Evolutionary conservation across 2,113 vertebrate species (phyloP).

Genomic region (Percopsis transmontana): DNA sequence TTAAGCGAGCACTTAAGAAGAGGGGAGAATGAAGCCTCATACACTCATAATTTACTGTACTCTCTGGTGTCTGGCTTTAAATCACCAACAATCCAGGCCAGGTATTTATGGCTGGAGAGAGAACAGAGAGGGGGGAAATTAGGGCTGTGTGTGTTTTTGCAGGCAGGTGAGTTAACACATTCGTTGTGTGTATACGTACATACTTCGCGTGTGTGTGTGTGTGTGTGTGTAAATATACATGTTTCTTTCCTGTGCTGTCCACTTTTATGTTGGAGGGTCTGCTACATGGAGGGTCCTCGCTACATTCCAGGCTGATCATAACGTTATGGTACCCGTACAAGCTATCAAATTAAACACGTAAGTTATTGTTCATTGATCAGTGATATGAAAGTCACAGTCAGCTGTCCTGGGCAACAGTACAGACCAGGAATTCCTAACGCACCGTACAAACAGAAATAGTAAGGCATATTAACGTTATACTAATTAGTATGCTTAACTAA

Average conservation of each 20-base stretch:
- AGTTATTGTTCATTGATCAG: too few species aligned
- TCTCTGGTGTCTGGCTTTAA: conserved; percentile 74
- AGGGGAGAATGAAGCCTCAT: conserved; percentile 74
- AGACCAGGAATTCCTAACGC: too few species aligned
- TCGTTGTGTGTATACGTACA: not conserved
- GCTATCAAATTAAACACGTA: too few species aligned
- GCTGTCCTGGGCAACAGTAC: too few species aligned
- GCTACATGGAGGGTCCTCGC: too few species aligned
- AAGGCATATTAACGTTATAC: too few species aligned
- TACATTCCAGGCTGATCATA: too few species aligned
- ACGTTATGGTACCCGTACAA: too few species aligned
- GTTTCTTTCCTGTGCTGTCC: not conserved
- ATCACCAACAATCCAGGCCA: conserved; percentile 67
- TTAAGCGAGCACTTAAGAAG: conserved; percentile 81
- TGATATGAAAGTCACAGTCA: too few species aligned
- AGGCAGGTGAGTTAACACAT: conserved; percentile 30
- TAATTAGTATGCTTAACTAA: too few species aligned
- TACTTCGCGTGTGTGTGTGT: not conserved
- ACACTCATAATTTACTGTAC: conserved; percentile 74
- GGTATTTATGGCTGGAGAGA: conserved; percentile 47
- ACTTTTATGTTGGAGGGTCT: too few species aligned
- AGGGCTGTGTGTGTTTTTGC: conserved; percentile 39
- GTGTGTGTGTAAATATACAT: conserved; percentile 19
- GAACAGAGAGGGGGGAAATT: conserved; percentile 29
- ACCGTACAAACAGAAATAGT: too few species aligned